Percentiles rank a stretch among this genome's conserved stretches.
Conservation (phyloP, 2,797 vertebrate genomes). For the Chaetodon trifasciatus region DNA sequence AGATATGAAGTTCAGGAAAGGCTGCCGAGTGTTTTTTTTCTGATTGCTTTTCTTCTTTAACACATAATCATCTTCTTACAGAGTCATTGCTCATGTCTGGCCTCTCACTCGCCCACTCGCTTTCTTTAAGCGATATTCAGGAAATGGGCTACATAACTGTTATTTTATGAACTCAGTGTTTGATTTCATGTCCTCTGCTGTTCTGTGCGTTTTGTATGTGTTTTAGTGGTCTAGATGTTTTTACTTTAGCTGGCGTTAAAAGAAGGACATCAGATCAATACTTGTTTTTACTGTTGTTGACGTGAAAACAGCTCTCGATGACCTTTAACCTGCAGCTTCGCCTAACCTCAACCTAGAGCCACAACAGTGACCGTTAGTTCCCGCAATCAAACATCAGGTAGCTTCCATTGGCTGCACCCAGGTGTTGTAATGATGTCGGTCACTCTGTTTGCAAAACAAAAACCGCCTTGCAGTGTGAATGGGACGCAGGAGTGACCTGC, state of each 20-base stretch:
- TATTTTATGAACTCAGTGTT: background rate
- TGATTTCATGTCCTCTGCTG: background rate
- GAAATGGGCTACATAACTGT: background rate
- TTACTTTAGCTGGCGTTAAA: background rate
- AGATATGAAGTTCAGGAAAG: background rate
- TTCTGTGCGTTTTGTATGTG: background rate
- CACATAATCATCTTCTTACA: background rate
- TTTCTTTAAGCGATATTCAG: background rate
- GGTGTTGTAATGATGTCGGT: too few relatives aligned
- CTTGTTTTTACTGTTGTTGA: background rate
- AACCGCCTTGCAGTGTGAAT: background rate
- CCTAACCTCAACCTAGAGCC: too few relatives aligned
- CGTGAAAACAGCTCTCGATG: too few relatives aligned
- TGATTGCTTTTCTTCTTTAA: background rate
- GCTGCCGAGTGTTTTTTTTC: background rate
- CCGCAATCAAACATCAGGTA: background rate
- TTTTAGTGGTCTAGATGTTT: background rate
- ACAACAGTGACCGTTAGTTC: background rate
- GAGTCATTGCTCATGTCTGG: background rate
- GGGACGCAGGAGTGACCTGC: background rate
- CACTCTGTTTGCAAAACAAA: background rate
- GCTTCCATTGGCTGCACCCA: background rate
- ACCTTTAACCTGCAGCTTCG: too few relatives aligned
- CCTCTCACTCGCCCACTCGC: background rate
- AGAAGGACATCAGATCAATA: background rate